Conservation (phyloP, 2,888 invertebrate species). For the Trimorus sp. region DNA sequence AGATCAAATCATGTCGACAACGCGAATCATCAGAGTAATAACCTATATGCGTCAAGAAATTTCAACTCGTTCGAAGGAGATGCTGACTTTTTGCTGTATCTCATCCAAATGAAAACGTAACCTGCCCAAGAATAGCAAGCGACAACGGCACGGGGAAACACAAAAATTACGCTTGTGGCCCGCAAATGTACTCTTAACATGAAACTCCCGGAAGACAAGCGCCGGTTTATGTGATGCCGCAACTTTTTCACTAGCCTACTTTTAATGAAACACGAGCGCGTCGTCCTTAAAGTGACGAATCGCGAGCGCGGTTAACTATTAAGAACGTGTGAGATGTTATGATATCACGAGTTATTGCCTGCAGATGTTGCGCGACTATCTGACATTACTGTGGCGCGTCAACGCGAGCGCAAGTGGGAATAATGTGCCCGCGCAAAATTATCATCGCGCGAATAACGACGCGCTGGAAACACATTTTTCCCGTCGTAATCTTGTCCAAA, state of each 20-base stretch:
- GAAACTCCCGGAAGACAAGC: conserved; percentile 16
- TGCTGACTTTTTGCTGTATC: neutral
- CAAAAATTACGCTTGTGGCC: conserved; percentile 15
- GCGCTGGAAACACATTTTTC: conserved; percentile 42
- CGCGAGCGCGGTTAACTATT: conserved; percentile 29
- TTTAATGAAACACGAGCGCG: conserved; percentile 3
- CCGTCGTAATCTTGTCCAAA: conserved; percentile 41
- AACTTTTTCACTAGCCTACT: neutral
- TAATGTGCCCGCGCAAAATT: conserved; percentile 53
- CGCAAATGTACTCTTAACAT: conserved; percentile 17
- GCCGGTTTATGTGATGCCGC: conserved; percentile 8
- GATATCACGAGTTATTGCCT: conserved; percentile 51
- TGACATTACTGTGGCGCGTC: conserved; percentile 46
- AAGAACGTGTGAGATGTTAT: conserved; percentile 41
- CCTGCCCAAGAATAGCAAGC: neutral
- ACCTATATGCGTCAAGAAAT: conserved; percentile 3
- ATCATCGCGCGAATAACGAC: conserved; percentile 45
- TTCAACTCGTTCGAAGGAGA: neutral
- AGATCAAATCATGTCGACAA: conserved; percentile 23
- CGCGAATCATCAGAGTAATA: conserved; percentile 15
- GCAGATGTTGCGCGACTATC: conserved; percentile 49
- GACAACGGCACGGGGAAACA: neutral
- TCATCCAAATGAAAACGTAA: conserved; percentile 13
- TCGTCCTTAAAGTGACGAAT: conserved; percentile 32
- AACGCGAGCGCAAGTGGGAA: conserved; percentile 52